Percentiles rank a stretch among this genome's conserved stretches.
These are phyloP conservation scores for Rhingia rostrata DNA, from an alignment of 2,888 invertebrate genomes.

Conservation along the genomic window DNA sequence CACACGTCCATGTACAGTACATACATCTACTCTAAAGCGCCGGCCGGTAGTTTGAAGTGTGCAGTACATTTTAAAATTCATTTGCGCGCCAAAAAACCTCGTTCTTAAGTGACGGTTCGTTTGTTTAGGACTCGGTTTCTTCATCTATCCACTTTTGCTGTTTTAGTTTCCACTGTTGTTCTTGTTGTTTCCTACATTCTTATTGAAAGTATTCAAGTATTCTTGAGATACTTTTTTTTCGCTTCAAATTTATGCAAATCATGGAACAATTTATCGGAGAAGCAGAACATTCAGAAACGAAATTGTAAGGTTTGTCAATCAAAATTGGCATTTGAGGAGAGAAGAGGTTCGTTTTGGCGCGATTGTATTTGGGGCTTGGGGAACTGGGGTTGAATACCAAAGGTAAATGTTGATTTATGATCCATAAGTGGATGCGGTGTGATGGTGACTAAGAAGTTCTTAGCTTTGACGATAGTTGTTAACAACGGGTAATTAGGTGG, in stretches of 20 bases:
- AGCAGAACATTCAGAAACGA: slow-evolving; percentile 4
- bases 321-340: slow-evolving; percentile 61
- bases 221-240: slow-evolving; percentile 49
- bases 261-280: slow-evolving; percentile 65
- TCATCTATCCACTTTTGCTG: no score
- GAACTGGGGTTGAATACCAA: slow-evolving; percentile 48
- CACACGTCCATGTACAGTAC: background rate
- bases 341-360: background rate
- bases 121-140: slow-evolving; percentile 25
- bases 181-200: slow-evolving; percentile 48
- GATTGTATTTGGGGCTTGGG: background rate
- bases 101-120: slow-evolving; percentile 51
- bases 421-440: slow-evolving; percentile 17
- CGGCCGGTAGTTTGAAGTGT: slow-evolving; percentile 45
- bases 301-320: slow-evolving; percentile 64
- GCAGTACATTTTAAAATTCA: slow-evolving; percentile 55
- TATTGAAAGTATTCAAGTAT: slow-evolving; percentile 61
- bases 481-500: slow-evolving; percentile 35
- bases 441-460: slow-evolving; percentile 32
- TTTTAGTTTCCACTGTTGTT: background rate
- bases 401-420: slow-evolving; percentile 63
- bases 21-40: background rate
- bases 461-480: slow-evolving; percentile 18
- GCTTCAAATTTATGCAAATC: slow-evolving; percentile 67
- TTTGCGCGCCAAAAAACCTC: slow-evolving; percentile 66